Percentiles rank a stretch among this genome's conserved stretches.
Conservation (phyloP, 2,888 invertebrate genomes). For the Chirona hameri region DNA sequence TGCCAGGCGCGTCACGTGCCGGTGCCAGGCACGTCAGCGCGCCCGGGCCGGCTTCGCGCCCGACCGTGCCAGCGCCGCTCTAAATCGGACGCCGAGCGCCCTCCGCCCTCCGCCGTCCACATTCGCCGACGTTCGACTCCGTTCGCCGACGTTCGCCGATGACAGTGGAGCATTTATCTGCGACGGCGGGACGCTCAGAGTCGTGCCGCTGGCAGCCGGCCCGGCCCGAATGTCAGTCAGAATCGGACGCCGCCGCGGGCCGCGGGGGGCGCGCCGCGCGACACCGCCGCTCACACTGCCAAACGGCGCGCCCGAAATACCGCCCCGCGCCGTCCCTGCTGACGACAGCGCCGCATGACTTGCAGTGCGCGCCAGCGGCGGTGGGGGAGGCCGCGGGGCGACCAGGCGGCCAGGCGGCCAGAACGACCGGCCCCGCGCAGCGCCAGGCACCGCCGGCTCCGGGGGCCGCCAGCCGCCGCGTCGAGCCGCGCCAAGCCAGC, state of each 20-base stretch:
- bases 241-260: background rate
- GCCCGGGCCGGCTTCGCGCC: too few species aligned
- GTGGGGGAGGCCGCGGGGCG: too few species aligned
- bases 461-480: background rate
- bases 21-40: too few species aligned
- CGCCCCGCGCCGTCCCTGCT: background rate
- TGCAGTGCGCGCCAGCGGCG: background rate
- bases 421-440: background rate
- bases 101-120: too few species aligned
- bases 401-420: too few species aligned
- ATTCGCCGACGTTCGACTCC: too few species aligned
- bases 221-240: background rate
- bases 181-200: background rate
- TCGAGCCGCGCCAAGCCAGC: background rate
- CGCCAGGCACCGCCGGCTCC: constrained; percentile 23
- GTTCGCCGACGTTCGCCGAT: too few species aligned
- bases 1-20: too few species aligned
- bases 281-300: background rate
- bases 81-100: too few species aligned
- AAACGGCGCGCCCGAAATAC: background rate
- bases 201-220: background rate
- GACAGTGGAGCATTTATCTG: background rate
- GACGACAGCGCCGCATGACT: background rate
- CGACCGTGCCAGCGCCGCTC: too few species aligned
- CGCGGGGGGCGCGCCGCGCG: background rate